Base-by-base conservation (phyloP, 2,113 vertebrate species). In the Meriones unguiculatus region DNA sequence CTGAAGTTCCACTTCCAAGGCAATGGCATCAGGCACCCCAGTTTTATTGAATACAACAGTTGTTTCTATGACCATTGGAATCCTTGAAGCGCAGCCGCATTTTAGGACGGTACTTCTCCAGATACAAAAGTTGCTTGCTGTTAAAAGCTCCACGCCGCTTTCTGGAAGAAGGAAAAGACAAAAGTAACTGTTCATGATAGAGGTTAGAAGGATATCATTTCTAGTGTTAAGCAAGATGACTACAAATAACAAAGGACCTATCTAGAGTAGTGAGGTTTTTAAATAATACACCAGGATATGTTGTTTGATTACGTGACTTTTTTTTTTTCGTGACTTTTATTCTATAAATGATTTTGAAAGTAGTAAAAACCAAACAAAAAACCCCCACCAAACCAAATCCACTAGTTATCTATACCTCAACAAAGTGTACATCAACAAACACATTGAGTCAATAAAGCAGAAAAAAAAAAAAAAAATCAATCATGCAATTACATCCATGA, bases 61-160 rank as follows among this genome's bases (percentile, higher is more conserved):
- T 99, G 98, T 99, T 99, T 98, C 99, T 99, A 98, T 99, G 99
- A 98, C 99, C 99, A 93, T 99, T 99, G 97, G 99, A 99, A 97
- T 99, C 99, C 99, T 99, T 99, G 98, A 99, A 99, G 97, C 99
- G 99, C 97, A 99, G 99, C 88, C 99, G 99, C 99, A 99, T 99
- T 98, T 99, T 99, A 98, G 99, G 99, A 98, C 99, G 99, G 98
- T 99, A 99, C 98, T 99, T 99, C 98, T 99, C 99, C 98, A 99
- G 98, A 98, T 99, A 99, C 97, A 99, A 98, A 97, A 99, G 99
- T 98, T 99, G 99, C 98, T 99, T 99, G 99, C 99, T 99, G 98
- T 99, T 99, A 98, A 99, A 99, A 85, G 99, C 99, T 98, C 99
- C 99, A 78, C 99, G 99, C n/a, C 99, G 99, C 98, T 99, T 99